A percentile compares a stretch with the other conserved stretches of the same genome.
Conservation (phyloP, 2,888 invertebrate genomes). For the Crioceris asparagi region DNA sequence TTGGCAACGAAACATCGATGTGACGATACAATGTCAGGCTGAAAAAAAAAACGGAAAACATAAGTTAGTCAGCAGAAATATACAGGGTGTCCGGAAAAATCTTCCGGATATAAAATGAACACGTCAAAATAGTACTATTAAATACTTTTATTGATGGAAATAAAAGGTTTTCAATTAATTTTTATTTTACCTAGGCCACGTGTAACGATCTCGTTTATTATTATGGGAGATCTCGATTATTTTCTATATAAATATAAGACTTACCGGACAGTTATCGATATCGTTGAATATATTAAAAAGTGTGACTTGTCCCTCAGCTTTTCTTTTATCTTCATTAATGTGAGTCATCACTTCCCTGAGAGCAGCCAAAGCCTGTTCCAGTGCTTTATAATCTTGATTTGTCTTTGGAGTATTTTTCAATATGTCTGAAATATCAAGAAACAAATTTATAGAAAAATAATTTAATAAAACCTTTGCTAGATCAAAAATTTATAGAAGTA, state of each 20-base stretch:
- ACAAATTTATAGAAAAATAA: background rate
- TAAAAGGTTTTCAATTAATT: too few relatives aligned
- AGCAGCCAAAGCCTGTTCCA: slow-evolving; percentile 77
- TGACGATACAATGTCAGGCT: slow-evolving; percentile 87
- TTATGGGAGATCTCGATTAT: too few relatives aligned
- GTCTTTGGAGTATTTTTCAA: slow-evolving; percentile 81
- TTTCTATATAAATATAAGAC: too few relatives aligned
- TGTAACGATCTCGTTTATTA: too few relatives aligned
- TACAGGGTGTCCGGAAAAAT: slow-evolving; percentile 20
- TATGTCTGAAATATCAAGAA: slow-evolving; percentile 55
- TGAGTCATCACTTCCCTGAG: slow-evolving; percentile 91
- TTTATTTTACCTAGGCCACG: too few relatives aligned
- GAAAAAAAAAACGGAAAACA: slow-evolving; percentile 20
- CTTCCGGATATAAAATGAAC: slow-evolving; percentile 93
- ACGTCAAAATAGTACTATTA: too few relatives aligned
- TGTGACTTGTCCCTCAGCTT: slow-evolving; percentile 89
- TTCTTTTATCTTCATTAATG: slow-evolving; percentile 95
- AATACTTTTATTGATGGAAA: too few relatives aligned
- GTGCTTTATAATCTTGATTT: slow-evolving; percentile 76
- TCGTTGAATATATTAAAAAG: slow-evolving; percentile 97
- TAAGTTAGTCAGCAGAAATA: background rate
- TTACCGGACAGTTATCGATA: slow-evolving; percentile 93
- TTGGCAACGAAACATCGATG: slow-evolving; percentile 81
- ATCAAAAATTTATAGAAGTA: too few relatives aligned
- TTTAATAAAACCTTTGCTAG: too few relatives aligned